Evolutionary conservation across 2,888 invertebrate genomes (phyloP), one percentile per base, ranked within the genome.

Genomic region (Ormyrus pomaceus): DNA sequence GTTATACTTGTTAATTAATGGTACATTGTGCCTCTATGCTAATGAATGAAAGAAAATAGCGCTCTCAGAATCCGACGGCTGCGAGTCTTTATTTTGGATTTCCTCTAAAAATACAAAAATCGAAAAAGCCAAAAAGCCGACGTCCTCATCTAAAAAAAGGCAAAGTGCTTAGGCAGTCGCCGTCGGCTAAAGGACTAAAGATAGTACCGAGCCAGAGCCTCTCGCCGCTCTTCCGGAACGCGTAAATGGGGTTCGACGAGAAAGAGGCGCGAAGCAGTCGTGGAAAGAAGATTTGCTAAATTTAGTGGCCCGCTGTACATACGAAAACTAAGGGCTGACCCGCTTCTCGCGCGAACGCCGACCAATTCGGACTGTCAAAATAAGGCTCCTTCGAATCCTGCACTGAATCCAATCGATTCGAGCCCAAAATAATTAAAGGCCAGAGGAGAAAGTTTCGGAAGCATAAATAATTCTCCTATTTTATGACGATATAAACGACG

Each of bases 201-300:
- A 84, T 83, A 83, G 83, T 80, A 83, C 82, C 62, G 68, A 72
- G 78, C 76, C 13, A 68, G 51, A 10, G 53, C 6, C 11, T 62
- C 65, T 51, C 62, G 34, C 75, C 45, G 3, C 68, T 56, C 79
- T 82, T 81, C 80, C 81, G 83, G 82, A 82, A 81, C 77, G 78
- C 79, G 82, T 82, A 82, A 84, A 83, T 82, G 82, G 82, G 82
- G 56, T 58, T 68, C 13, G 65, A 48, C 8, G 56, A 61, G 70
- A 83, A 78, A 51, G 59, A 83, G 82, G 78, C 81, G 69, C 64
- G 65, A 72, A 69, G 62, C 62, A 62, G 77, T 79, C 77, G 80
- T 48, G 74, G 77, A 78, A 66, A 75, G 83, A 83, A 84, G 83
- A 82, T 74, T 75, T 51, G 83, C 85, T 87, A 87, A 87, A 87